Conservation (phyloP, 2,888 invertebrate genomes). For the Xestoiulus laeticollis region DNA sequence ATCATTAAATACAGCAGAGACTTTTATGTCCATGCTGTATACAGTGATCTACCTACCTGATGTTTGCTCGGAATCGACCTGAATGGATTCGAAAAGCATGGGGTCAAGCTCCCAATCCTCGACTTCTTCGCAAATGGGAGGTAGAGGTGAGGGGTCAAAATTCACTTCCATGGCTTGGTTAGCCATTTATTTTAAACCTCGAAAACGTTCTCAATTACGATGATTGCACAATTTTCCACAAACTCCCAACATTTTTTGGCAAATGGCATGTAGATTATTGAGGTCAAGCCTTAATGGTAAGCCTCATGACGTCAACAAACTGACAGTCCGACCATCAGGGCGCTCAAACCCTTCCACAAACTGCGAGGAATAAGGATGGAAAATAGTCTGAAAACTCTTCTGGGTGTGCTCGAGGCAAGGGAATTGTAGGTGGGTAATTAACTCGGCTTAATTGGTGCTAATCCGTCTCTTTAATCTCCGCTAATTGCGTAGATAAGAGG, state of each 20-base stretch:
- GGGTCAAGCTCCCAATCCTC: background rate
- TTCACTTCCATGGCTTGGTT: background rate
- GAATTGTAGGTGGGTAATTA: background rate
- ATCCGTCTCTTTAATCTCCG: background rate
- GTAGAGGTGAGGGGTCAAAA: background rate
- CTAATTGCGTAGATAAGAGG: background rate
- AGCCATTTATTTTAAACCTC: background rate
- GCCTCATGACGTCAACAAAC: too few species aligned
- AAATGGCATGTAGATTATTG: too few species aligned
- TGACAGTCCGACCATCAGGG: too few species aligned
- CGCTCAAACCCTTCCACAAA: too few species aligned
- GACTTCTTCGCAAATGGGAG: background rate
- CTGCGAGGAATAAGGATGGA: too few species aligned
- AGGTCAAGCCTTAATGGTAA: background rate
- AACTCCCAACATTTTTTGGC: too few species aligned
- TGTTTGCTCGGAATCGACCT: background rate
- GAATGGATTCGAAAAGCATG: background rate
- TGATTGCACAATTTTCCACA: too few species aligned
- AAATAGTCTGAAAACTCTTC: background rate
- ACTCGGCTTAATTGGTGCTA: background rate
- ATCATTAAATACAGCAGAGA: too few species aligned
- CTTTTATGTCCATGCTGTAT: too few species aligned
- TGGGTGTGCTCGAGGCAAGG: background rate
- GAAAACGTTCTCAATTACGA: background rate
- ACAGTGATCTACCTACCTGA: background rate